Percentiles rank a stretch among this genome's conserved stretches.
phyloP scores from a whole-genome alignment of 35 echinoderm and acorn worm species.

The Heliocidaris erythrogramma region DNA sequence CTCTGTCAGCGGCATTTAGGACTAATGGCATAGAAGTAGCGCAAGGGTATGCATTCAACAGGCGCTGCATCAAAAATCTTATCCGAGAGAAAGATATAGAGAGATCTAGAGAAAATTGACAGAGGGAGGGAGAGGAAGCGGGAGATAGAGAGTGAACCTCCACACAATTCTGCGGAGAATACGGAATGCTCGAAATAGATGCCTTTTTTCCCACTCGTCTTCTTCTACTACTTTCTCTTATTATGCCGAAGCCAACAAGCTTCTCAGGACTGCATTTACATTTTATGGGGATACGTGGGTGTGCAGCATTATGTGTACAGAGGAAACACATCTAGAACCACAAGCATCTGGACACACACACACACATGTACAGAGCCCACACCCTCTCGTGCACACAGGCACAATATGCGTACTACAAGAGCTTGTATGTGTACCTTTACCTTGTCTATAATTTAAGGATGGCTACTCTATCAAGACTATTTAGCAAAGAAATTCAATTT shows the following conservation, averaged over 20 bases:
- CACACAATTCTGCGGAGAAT: conserved; percentile 31
- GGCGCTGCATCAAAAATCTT: conserved; percentile 14
- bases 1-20: conserved; percentile 20
- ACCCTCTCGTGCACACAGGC: background rate
- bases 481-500: no score
- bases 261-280: conserved; percentile 18
- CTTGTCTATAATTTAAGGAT: background rate
- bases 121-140: background rate
- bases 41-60: conserved; percentile 32
- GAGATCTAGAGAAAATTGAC: background rate
- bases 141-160: background rate
- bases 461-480: no score
- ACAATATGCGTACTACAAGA: background rate
- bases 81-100: background rate
- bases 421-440: background rate
- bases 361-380: background rate
- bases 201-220: background rate
- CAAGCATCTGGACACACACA: background rate
- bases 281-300: conserved; percentile 34
- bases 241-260: background rate
- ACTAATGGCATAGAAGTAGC: background rate
- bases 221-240: background rate
- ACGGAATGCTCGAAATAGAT: conserved; percentile 39
- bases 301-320: background rate
- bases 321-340: background rate